Evolutionary conservation across 2,888 invertebrate species (phyloP), one percentile per base, ranked within the genome.

Genomic region (Tetropium fuscum): DNA sequence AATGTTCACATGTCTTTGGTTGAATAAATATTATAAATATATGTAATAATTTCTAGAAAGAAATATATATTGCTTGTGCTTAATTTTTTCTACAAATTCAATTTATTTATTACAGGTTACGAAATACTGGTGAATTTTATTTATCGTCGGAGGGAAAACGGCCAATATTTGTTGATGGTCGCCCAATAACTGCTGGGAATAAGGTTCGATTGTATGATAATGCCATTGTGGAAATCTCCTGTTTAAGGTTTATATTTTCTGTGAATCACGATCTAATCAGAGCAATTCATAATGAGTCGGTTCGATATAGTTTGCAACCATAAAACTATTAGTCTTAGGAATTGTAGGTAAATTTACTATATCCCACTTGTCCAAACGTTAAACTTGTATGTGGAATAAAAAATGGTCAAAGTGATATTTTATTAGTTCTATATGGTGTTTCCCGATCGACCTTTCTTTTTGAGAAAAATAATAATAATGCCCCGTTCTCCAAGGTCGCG

Each of bases 81-180:
- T n/a, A n/a, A n/a, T n/a, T n/a, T n/a, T n/a, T n/a, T n/a, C n/a
- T n/a, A n/a, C n/a, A n/a, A n/a, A n/a, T n/a, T n/a, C n/a, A n/a
- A 75, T 2, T 51, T 66, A 34, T 58, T 45, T 61, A 45, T 73
- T 74, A 19, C 56, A 88, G 90, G 43, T 86, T 98, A 63, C 86
- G 95, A 49, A 95, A 94, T 80, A 95, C 93, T 66, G 98, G 97
- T 0, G 97, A 98, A 78, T 98, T 98, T 81, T 94, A 94, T 78
- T 87, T 98, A 73, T 91, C 93, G 13, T 98, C 98, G 40, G 97
- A 97, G 80, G 98, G 98, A 13, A 95, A 96, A 78, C 84, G 97
- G 60, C 93, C 97, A 1, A 91, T 98, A 74, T 97, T 94, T 80
- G 93, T 98, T 3, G 97, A 98, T 80, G 96, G 97, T 1, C 88